Evolutionary conservation across 2,797 vertebrate species (phyloP), one percentile per base, ranked within the genome.

Genomic region (Gila robusta): DNA sequence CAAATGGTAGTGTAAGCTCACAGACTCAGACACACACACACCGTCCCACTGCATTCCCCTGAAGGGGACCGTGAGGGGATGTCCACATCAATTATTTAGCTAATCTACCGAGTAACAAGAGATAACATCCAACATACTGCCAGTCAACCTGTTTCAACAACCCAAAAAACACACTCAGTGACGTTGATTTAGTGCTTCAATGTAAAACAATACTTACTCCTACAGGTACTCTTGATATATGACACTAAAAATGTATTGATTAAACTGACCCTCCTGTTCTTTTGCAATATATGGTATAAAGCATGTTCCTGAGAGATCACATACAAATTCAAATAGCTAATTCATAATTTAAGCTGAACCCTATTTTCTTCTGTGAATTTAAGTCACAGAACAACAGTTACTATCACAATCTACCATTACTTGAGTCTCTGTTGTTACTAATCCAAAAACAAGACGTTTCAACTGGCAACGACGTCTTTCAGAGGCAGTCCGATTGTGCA

Each of bases 71-170:
- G 82, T 85, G 89, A 91, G 89, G 92, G 92, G 92, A 94, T 91
- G 88, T 88, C 84, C 89, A 91, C 91, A 92, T 93, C 89, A 93
- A 93, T 94, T 91, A 93, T 92, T 94, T 91, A 93, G 90, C 89
- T 79, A 44, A 88, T 73, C 32, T 78, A 78, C 74, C 89, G 92
- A 93, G 89, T 90, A 93, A 93, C 90, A 90, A 90, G 83, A 92
- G 93, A 94, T 93, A 94, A 93, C 91, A 78, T 32, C 83, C 9
- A 86, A 81, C 77, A 90, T 88, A 91, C 93, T 93, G 93, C 91
- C 88, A 86, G 92, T 87, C 90, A 89, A 89, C 54, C 66, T 59
- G 44, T 77, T 74, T 81, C 67, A 84, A 77, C 28, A 28, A 35
- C n/a, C 37, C 78, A 28, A 89, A 91, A 89, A 90, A 82, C 77